phyloP scores from a whole-genome alignment of 2,113 vertebrate genomes.

The Oxygymnocypris stewartii region DNA sequence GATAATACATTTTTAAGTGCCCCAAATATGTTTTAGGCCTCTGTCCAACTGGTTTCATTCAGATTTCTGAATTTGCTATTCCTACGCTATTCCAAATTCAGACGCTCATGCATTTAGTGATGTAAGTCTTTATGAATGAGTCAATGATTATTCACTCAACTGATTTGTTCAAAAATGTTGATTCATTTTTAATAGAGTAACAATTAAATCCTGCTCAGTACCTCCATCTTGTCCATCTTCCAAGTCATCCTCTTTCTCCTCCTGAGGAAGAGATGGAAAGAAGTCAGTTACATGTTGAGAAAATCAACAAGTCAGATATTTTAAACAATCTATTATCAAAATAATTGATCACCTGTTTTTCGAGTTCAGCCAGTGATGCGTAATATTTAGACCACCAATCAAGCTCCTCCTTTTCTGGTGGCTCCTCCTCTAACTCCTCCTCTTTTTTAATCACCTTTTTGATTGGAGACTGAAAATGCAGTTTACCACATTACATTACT shows the following conservation, averaged over 20 bases:
- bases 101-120: not conserved
- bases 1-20: not conserved
- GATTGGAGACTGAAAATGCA: slow-evolving; percentile 71
- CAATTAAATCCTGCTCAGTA: slow-evolving; percentile 56
- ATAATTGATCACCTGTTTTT: slow-evolving; percentile 73
- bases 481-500: not conserved
- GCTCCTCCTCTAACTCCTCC: slow-evolving; percentile 83
- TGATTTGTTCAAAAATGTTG: not conserved
- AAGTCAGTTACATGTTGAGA: not conserved
- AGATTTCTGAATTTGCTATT: not conserved
- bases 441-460: slow-evolving; percentile 72
- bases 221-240: slow-evolving; percentile 78
- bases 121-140: no score
- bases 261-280: slow-evolving; percentile 66
- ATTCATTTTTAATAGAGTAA: not conserved
- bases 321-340: not conserved
- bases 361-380: slow-evolving; percentile 83
- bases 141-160: not conserved
- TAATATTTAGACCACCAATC: slow-evolving; percentile 99
- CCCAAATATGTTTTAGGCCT: not conserved
- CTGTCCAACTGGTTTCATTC: not conserved
- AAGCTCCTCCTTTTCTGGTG: slow-evolving; percentile 85
- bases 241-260: slow-evolving; percentile 75
- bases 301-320: not conserved
- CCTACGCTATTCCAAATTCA: not conserved